These are phyloP conservation scores for Triops cancriformis DNA, from an alignment of 1,140 invertebrate species.

Conservation along the genomic window DNA sequence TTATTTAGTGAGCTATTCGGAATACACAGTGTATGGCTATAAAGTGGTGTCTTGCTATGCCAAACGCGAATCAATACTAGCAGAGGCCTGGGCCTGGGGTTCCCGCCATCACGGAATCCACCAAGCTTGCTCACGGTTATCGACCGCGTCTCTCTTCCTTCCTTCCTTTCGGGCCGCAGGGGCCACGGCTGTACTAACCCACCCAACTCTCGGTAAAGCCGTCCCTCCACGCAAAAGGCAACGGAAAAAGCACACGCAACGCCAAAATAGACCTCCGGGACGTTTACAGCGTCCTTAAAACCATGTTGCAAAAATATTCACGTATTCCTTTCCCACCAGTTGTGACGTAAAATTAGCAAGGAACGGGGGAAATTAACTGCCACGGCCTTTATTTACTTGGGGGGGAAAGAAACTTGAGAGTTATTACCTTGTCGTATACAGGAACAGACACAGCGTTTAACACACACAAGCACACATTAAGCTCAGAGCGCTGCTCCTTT, in stretches of 20 bases:
- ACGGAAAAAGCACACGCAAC: conserved; percentile 12
- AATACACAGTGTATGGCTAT: neutral
- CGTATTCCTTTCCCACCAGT: neutral
- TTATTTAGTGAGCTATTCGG: too few species aligned
- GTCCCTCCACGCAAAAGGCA: neutral
- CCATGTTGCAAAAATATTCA: neutral
- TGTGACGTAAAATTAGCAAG: neutral
- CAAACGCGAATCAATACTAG: neutral
- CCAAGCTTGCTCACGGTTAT: conserved; percentile 13
- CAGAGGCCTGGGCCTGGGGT: conserved; percentile 6
- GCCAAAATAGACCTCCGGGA: conserved; percentile 12
- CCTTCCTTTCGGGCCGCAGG: neutral
- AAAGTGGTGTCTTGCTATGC: neutral
- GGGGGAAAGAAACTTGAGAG: neutral
- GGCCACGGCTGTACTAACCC: neutral
- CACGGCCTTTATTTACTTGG: neutral
- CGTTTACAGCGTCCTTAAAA: neutral
- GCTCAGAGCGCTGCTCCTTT: neutral
- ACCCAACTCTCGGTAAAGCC: neutral
- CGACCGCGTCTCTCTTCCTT: conserved; percentile 12
- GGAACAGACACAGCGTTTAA: neutral
- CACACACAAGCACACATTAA: neutral
- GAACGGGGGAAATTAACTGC: neutral
- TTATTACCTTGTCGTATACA: neutral
- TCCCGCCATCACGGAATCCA: conserved; percentile 12